These are phyloP conservation scores for Planococcus citri DNA, from an alignment of 1,140 invertebrate species.

Conservation along the genomic window DNA sequence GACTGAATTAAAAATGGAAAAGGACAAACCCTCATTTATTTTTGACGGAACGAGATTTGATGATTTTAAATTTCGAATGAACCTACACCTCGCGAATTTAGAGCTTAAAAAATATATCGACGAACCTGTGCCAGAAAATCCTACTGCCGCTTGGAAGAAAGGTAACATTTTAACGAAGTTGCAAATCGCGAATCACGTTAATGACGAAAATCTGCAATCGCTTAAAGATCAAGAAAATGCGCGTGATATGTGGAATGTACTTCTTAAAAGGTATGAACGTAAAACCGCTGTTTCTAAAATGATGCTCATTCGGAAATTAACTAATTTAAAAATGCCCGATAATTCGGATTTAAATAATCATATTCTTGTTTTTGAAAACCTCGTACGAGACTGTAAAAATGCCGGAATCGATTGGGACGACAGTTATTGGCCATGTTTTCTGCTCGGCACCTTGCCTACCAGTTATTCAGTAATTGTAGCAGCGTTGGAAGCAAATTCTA, in stretches of 20 bases:
- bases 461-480: not conserved
- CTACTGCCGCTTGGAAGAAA: not conserved
- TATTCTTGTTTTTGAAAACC: not conserved
- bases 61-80: not conserved
- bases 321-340: not conserved
- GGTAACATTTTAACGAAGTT: not conserved
- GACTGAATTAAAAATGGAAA: no score
- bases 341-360: not conserved
- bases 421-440: not conserved
- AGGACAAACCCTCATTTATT: not conserved
- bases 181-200: not conserved
- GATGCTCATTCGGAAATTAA: not conserved
- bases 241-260: not conserved
- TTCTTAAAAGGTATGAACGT: not conserved
- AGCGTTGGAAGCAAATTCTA: not conserved
- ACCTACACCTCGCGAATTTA: not conserved
- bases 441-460: not conserved
- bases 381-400: not conserved
- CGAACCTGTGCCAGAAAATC: not conserved
- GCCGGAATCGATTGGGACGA: not conserved
- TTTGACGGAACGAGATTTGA: not conserved
- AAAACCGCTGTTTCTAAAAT: not conserved
- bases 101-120: not conserved
- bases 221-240: not conserved
- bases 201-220: not conserved